Evolutionary conservation across 1,140 invertebrate species (phyloP).

Genomic region (Sitodiplosis mosellana): DNA sequence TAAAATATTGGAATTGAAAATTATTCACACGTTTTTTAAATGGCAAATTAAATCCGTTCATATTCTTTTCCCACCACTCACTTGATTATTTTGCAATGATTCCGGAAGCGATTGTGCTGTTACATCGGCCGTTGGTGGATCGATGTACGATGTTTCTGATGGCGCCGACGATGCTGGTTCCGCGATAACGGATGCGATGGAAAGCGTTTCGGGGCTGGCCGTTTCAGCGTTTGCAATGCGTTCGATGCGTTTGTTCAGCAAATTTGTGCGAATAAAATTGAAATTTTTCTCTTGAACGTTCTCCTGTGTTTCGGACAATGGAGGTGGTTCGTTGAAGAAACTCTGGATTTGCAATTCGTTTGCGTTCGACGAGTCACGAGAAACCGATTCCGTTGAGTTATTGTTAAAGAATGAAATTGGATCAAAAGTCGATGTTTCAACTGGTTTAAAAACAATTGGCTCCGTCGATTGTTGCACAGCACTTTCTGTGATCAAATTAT

Average conservation of each 20-base stretch:
- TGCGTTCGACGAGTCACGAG: not conserved
- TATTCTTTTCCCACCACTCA: not conserved
- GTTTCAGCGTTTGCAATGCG: not conserved
- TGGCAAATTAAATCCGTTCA: not conserved
- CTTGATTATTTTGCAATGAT: not conserved
- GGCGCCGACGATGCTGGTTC: slow-evolving; percentile 20
- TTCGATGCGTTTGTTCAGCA: slow-evolving; percentile 8
- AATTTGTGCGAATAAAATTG: slow-evolving; percentile 20
- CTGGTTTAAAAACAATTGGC: not conserved
- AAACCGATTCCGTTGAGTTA: slow-evolving; percentile 3
- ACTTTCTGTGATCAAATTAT: not conserved
- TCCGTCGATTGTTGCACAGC: slow-evolving; percentile 3
- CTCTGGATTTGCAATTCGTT: slow-evolving; percentile 22
- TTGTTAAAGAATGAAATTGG: too few species aligned
- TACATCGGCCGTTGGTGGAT: not conserved
- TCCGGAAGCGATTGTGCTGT: not conserved
- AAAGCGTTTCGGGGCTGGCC: not conserved
- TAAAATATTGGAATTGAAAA: too few species aligned
- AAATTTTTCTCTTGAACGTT: not conserved
- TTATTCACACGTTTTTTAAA: too few species aligned
- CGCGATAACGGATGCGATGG: slow-evolving; percentile 14
- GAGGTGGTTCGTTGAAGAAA: slow-evolving; percentile 24
- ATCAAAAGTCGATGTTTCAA: too few species aligned
- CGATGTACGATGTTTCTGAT: not conserved
- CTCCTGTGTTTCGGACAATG: slow-evolving; percentile 1